A percentile compares a stretch with the other conserved stretches of the same genome.
Evolutionary conservation across 2,113 vertebrate genomes (phyloP).

Genomic region (Crotalus tigris): DNA sequence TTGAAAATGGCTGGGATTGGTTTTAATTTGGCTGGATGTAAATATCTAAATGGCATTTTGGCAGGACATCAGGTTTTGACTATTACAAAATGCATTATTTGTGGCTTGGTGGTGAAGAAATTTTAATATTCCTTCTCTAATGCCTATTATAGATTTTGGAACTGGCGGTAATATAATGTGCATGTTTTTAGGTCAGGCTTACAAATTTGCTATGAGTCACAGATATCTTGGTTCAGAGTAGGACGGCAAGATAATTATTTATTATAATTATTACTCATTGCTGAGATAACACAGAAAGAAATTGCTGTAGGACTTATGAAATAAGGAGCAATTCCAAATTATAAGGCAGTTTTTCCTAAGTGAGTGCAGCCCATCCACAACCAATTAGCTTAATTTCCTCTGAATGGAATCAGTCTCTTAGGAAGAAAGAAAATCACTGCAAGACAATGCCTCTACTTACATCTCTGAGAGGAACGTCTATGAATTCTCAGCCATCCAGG

Average conservation of each 20-base stretch:
- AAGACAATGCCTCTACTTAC: neutral
- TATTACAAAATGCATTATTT: slow-evolving; percentile 7
- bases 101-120: slow-evolving; percentile 1
- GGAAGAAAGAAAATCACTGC: neutral
- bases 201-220: neutral
- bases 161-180: neutral
- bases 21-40: slow-evolving; percentile 25
- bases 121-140: slow-evolving; percentile 2
- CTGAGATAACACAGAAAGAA: neutral
- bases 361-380: neutral
- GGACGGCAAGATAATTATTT: neutral
- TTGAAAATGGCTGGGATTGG: slow-evolving; percentile 1
- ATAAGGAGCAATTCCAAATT: neutral
- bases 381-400: neutral
- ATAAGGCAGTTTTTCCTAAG: neutral
- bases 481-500: too few relatives aligned
- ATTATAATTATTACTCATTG: neutral
- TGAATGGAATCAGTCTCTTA: neutral
- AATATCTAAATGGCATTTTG: slow-evolving; percentile 5
- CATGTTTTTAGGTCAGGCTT: neutral
- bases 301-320: neutral
- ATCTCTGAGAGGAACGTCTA: neutral
- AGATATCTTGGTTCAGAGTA: neutral
- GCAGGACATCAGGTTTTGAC: neutral
- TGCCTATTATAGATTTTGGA: slow-evolving; percentile 8